Percentiles rank a stretch among this genome's conserved stretches.
phyloP scores from a whole-genome alignment of 1,140 invertebrate genomes.

The Mylabris phalerata region DNA sequence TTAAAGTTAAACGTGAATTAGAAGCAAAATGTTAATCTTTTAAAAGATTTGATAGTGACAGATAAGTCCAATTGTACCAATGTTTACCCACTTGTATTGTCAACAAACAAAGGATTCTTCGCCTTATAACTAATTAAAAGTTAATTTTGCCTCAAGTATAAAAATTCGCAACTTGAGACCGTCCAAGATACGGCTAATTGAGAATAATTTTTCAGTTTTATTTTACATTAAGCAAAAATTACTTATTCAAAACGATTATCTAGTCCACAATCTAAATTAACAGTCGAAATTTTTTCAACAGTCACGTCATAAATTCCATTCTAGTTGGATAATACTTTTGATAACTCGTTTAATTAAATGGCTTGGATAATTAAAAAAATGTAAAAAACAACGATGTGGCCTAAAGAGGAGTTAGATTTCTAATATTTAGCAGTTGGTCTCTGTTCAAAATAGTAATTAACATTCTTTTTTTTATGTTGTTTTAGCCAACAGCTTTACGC shows the following conservation, averaged over 20 bases:
- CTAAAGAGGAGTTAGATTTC: slow-evolving; percentile 6
- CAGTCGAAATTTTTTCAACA: no score
- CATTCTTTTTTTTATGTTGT: neutral
- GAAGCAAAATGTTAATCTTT: slow-evolving; percentile 31
- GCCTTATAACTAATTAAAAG: no score
- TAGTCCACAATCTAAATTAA: no score
- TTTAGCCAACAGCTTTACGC: slow-evolving; percentile 2
- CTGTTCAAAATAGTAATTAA: slow-evolving; percentile 10
- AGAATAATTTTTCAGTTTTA: no score
- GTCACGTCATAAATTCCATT: no score
- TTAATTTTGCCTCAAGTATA: no score
- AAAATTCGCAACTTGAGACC: no score
- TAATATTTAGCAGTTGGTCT: slow-evolving; percentile 11
- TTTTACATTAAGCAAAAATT: no score
- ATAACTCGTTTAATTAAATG: slow-evolving; percentile 2
- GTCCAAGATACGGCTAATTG: no score
- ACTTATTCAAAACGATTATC: no score
- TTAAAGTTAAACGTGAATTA: slow-evolving; percentile 40
- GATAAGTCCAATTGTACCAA: slow-evolving; percentile 30
- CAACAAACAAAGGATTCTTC: no score
- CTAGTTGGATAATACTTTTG: neutral
- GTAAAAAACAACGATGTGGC: neutral
- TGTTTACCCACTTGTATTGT: no score
- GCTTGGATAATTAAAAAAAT: slow-evolving; percentile 3
- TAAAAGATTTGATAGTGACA: slow-evolving; percentile 33